A percentile compares a stretch with the other conserved stretches of the same genome.
These are phyloP conservation scores for Portunus trituberculatus DNA, from an alignment of 1,140 invertebrate genomes.

Conservation along the genomic window DNA sequence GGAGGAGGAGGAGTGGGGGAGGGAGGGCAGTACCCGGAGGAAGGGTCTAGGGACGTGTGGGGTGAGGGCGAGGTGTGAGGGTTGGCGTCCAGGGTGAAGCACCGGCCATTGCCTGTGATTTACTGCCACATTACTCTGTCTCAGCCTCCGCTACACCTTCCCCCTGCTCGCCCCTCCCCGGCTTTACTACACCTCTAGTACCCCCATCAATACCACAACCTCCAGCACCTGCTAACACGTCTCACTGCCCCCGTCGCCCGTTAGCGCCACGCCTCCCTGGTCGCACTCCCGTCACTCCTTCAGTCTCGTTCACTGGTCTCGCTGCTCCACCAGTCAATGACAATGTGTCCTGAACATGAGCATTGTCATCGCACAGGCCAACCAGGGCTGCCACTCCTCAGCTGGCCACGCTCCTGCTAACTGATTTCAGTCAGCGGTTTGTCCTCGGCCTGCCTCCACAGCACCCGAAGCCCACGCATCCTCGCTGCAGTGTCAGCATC, in stretches of 20 bases:
- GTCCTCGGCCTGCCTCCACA: too few species aligned
- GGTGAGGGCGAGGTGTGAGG: background rate
- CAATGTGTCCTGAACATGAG: too few species aligned
- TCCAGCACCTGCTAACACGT: background rate
- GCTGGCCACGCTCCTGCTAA: too few species aligned
- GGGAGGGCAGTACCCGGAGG: background rate
- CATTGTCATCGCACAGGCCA: too few species aligned
- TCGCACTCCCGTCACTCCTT: background rate
- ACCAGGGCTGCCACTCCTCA: too few species aligned
- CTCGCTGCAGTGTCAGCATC: too few species aligned
- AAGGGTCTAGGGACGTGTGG: background rate
- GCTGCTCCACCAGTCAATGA: background rate
- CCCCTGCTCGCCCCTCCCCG: background rate
- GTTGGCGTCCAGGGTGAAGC: background rate
- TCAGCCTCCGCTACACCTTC: conserved; percentile 4
- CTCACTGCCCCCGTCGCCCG: background rate
- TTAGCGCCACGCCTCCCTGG: background rate
- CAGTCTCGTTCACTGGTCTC: background rate
- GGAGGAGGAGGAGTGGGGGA: too few species aligned
- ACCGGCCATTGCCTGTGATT: conserved; percentile 10
- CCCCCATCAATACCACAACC: background rate
- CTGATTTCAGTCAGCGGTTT: too few species aligned
- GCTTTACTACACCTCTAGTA: background rate
- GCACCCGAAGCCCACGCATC: too few species aligned
- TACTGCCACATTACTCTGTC: background rate